phyloP scores from a whole-genome alignment of 2,113 vertebrate genomes.

The Hippocampus guttulatus region DNA sequence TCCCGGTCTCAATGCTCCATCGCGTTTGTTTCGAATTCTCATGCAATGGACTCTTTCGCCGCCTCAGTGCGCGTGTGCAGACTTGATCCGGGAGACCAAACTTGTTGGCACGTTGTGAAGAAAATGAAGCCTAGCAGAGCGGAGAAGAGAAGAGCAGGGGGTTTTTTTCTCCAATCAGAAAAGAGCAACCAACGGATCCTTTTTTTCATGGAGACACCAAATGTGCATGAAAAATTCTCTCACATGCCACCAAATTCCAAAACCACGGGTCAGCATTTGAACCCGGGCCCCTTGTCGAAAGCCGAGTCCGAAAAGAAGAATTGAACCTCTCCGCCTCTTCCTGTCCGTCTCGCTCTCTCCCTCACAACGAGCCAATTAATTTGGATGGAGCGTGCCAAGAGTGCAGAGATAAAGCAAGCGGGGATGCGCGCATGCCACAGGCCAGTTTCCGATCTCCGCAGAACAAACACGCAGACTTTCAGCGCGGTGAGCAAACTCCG shows the following conservation, averaged over 20 bases:
- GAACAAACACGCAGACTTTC: constrained; percentile 61
- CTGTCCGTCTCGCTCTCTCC: constrained; percentile 64
- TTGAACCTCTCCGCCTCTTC: constrained; percentile 52
- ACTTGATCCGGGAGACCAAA: too few relatives aligned
- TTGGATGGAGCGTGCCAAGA: constrained; percentile 68
- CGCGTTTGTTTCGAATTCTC: not conserved
- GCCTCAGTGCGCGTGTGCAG: not conserved
- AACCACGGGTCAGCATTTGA: constrained; percentile 68
- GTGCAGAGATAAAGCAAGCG: constrained; percentile 65
- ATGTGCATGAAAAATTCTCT: too few relatives aligned
- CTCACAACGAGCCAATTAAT: constrained; percentile 72
- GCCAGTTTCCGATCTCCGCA: constrained; percentile 58
- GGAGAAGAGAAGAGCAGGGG: not conserved
- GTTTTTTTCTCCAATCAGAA: too few relatives aligned
- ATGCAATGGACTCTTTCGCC: not conserved
- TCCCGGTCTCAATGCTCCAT: not conserved
- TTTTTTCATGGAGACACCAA: too few relatives aligned
- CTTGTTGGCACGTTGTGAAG: not conserved
- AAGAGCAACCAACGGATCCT: too few relatives aligned
- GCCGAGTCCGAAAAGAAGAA: constrained; percentile 69
- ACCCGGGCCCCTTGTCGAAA: constrained; percentile 75
- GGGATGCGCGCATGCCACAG: constrained; percentile 63
- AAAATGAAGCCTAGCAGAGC: not conserved
- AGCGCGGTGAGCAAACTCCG: constrained; percentile 53
- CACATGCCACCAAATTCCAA: too few relatives aligned